phyloP scores from a whole-genome alignment of 2,888 invertebrate species.

The Cosmopolites sordidus region DNA sequence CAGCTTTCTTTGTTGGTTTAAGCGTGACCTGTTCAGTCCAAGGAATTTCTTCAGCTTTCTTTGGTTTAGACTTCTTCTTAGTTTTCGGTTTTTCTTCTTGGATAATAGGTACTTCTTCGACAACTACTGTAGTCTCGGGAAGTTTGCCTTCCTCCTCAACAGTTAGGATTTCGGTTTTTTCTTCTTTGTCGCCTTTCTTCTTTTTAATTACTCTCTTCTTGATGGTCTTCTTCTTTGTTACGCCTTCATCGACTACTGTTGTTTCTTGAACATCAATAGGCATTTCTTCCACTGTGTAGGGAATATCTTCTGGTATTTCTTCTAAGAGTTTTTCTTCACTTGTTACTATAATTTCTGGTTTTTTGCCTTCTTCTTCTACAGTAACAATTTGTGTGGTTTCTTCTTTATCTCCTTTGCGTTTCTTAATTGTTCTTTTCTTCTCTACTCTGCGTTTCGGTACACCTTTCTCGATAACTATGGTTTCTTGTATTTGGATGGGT shows the following conservation, averaged over 20 bases:
- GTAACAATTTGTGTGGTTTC: slow-evolving; percentile 45
- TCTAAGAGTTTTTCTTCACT: slow-evolving; percentile 38
- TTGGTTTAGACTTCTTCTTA: slow-evolving; percentile 32
- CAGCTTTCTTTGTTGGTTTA: slow-evolving; percentile 42
- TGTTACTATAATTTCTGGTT: slow-evolving; percentile 37
- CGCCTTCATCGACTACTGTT: slow-evolving; percentile 42
- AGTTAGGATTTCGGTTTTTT: slow-evolving; percentile 37
- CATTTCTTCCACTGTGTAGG: slow-evolving; percentile 33
- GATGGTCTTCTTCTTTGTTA: slow-evolving; percentile 38
- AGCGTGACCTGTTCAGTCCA: slow-evolving; percentile 34
- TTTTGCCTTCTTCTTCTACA: slow-evolving; percentile 35
- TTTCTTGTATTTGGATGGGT: slow-evolving; percentile 37
- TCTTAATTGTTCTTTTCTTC: slow-evolving; percentile 44
- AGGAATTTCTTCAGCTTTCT: slow-evolving; percentile 35
- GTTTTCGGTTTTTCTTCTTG: slow-evolving; percentile 38
- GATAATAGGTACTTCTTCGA: slow-evolving; percentile 34
- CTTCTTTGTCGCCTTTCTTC: slow-evolving; percentile 36
- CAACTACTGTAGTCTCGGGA: slow-evolving; percentile 41
- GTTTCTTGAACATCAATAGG: slow-evolving; percentile 38
- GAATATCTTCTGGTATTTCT: slow-evolving; percentile 16
- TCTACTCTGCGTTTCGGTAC: slow-evolving; percentile 35
- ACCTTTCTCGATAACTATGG: slow-evolving; percentile 29
- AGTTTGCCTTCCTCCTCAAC: slow-evolving; percentile 43
- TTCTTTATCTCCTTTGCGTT: slow-evolving; percentile 43
- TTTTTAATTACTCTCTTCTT: slow-evolving; percentile 36